Base-by-base conservation (phyloP, 2,888 invertebrate genomes). In the Eupithecia subumbrata region DNA sequence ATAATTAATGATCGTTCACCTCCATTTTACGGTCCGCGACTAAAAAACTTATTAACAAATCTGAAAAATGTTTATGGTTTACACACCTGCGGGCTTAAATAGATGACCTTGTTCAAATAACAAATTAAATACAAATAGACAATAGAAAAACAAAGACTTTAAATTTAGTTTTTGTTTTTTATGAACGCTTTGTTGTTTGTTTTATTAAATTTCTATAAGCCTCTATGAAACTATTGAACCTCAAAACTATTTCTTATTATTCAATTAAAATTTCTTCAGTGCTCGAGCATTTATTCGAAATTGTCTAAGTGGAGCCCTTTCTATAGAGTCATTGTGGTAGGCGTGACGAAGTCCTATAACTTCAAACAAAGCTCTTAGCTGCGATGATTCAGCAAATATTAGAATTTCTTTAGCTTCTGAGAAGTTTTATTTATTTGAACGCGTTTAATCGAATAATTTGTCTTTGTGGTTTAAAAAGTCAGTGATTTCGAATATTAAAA, bases 1-100 rank as follows among this genome's bases (percentile, higher is more conserved):
- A 91, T 93, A 93, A 94, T 93, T 93, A 93, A 94, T 92, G 93
- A 91, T 89, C 89, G 85, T 88, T 89, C 89, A 87, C 87, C 88
- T 91, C 91, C 91, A 92, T 94, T 94, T 92, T 91, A 94, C 91
- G 94, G 92, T 90, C 89, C 87, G 85, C 86, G 85, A 84, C 79
- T 85, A 89, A 92, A 92, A 86, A 80, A 82, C 87, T 89, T 90
- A 89, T 90, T 91, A 92, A 90, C 88, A 89, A 91, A 91, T 91
- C 87, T 88, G 83, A 87, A 86, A 87, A 84, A 84, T 83, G 80
- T 83, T 86, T 81, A 77, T 80, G 82, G 82, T 85, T 82, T 81
- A 85, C 83, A 84, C 92, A 93, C 91, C 92, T 93, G 93, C 90
- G 81, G 40, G 75, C 78, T 78, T 77, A 79, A 73, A 79, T 74